Percentiles rank a stretch among this genome's conserved stretches.
Conservation (phyloP, 2,113 vertebrate genomes). For the Esox niger region DNA sequence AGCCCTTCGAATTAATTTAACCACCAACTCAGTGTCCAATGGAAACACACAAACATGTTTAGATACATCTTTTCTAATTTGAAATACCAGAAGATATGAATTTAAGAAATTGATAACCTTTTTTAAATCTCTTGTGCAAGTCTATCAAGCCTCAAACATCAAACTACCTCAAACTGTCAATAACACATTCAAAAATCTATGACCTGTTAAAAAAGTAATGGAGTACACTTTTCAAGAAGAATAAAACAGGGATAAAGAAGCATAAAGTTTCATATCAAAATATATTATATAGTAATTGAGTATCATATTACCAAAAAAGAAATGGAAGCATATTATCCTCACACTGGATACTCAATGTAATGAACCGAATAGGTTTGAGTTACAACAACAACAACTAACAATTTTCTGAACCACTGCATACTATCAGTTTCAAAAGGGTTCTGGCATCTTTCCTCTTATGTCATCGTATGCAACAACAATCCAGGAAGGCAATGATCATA, state of each 20-base stretch:
- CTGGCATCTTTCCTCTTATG: conserved; percentile 4
- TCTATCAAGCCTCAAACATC: not conserved
- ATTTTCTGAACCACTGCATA: conserved; percentile 3
- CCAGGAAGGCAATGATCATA: conserved; percentile 43
- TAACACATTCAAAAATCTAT: not conserved
- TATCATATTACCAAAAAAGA: not conserved
- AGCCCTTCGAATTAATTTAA: conserved; percentile 59
- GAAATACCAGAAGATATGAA: not conserved
- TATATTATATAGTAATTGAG: not conserved
- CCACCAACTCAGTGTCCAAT: conserved; percentile 16
- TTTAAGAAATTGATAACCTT: not conserved
- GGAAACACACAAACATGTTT: conserved; percentile 12
- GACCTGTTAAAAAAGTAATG: not conserved
- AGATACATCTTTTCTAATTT: not conserved
- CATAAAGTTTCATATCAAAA: conserved; percentile 1
- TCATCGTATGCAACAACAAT: conserved; percentile 15
- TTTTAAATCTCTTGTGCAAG: not conserved
- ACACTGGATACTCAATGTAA: not conserved
- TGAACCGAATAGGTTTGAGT: conserved; percentile 6
- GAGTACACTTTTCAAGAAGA: not conserved
- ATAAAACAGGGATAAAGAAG: not conserved
- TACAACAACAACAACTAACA: conserved; percentile 9
- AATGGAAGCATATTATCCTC: not conserved
- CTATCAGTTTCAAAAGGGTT: conserved; percentile 9
- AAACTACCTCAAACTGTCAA: not conserved